Percentiles rank a stretch among this genome's conserved stretches.
These are phyloP conservation scores for Leptopilina boulardi DNA, from an alignment of 1,140 invertebrate species.

Conservation along the genomic window DNA sequence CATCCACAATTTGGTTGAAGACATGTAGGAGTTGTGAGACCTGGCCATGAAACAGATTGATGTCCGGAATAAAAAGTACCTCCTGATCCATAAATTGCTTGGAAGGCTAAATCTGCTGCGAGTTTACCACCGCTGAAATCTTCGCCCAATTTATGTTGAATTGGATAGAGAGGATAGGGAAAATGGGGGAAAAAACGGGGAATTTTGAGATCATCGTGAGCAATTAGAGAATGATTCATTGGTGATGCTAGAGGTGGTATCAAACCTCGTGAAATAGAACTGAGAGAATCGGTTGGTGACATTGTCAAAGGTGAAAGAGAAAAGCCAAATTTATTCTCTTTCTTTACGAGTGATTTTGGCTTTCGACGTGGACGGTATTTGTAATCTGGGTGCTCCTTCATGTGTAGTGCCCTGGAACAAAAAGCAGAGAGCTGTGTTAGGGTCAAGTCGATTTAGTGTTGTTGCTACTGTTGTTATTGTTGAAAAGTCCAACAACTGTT, in stretches of 20 bases:
- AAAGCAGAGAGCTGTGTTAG: constrained; percentile 36
- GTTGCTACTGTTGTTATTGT: constrained; percentile 13
- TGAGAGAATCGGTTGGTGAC: constrained; percentile 71
- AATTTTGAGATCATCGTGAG: constrained; percentile 82
- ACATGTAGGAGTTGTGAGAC: constrained; percentile 60
- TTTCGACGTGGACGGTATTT: constrained; percentile 95
- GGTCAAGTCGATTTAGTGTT: constrained; percentile 1
- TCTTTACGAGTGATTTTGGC: constrained; percentile 87
- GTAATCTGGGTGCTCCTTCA: constrained; percentile 98
- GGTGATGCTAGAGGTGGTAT: constrained; percentile 79
- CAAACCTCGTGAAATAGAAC: constrained; percentile 78
- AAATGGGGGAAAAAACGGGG: constrained; percentile 83
- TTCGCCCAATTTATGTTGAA: constrained; percentile 79
- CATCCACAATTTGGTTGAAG: constrained; percentile 67
- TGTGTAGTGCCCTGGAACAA: constrained; percentile 90
- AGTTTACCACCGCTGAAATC: constrained; percentile 76
- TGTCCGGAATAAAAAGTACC: constrained; percentile 74
- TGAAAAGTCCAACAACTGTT: constrained; percentile 4
- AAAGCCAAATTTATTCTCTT: constrained; percentile 85
- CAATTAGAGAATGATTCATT: constrained; percentile 77
- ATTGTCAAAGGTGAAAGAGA: constrained; percentile 80
- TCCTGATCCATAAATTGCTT: constrained; percentile 77
- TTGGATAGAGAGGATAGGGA: constrained; percentile 83
- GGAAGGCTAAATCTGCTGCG: constrained; percentile 80
- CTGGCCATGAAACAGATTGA: constrained; percentile 69